These are phyloP conservation scores for Alcedo atthis DNA, from an alignment of 2,797 vertebrate species.

Conservation along the genomic window DNA sequence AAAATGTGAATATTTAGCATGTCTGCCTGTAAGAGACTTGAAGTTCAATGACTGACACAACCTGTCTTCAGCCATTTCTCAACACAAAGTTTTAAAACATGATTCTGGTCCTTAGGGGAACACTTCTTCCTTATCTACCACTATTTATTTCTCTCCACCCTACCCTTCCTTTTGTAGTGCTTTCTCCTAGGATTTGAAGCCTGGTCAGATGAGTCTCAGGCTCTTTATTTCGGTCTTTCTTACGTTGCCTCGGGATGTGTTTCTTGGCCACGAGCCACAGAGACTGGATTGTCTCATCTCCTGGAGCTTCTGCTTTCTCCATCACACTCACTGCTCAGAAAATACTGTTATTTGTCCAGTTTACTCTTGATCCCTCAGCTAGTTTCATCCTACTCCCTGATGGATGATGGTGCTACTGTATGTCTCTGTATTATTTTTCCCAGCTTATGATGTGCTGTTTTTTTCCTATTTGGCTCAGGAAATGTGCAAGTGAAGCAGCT, in stretches of 20 bases:
- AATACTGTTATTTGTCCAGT: rapidly evolving
- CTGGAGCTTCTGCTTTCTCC: neutral
- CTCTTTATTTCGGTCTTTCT: neutral
- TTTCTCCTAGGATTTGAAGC: too few species aligned
- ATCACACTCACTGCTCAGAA: neutral
- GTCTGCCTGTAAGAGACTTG: neutral
- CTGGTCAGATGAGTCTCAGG: neutral
- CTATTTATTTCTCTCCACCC: neutral
- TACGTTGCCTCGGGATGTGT: neutral
- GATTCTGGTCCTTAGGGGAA: neutral
- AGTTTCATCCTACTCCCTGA: neutral
- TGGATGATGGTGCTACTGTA: neutral
- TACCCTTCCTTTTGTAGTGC: too few species aligned
- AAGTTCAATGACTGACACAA: neutral
- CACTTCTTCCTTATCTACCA: neutral
- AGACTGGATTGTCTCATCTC: neutral
- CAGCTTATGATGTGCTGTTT: neutral
- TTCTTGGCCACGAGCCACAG: neutral
- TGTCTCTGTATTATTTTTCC: neutral
- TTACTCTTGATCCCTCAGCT: neutral
- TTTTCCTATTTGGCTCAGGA: neutral
- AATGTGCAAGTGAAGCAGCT: neutral
- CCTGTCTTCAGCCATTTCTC: neutral
- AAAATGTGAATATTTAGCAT: neutral
- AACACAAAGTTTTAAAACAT: neutral